Evolutionary conservation across 2,797 vertebrate genomes (phyloP), one percentile per base, ranked within the genome.

Genomic region (Cryptoprocta ferox): DNA sequence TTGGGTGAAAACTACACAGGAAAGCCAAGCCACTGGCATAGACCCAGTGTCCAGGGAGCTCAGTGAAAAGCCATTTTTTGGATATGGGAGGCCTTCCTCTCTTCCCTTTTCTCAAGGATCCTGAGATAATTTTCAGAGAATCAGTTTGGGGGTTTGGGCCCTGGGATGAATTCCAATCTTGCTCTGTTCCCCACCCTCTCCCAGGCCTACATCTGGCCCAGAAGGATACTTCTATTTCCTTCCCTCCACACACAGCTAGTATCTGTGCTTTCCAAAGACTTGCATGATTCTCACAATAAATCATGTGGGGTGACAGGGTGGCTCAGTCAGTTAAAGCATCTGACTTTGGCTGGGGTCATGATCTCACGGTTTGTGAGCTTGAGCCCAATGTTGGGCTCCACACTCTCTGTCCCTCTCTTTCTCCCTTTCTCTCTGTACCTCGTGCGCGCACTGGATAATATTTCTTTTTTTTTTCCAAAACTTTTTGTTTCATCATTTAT

Each of bases 101-200:
- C n/a, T 95, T 75, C 3, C 12, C 16, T 92, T 85, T 94, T 39
- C 80, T 94, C n/a, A 71, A 73, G 50, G 71, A 88, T 95, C 56
- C 37, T 12, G 68, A 91, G 92, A 32, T 68, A 32, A 65, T 76
- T 84, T 84, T 78, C 48, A 82, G 83, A 91, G 56, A 24, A 18
- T 87, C 3, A 59, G 6, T 2, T 15, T 85, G 87, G 84, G 42
- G 24, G 79, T 75, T 88, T 65, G 48, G 53, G 56, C 32, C n/a
- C 0, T 2, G 24, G 32, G 50, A 37, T 61, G 3, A 32, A 59
- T 45, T 86, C 32, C 2, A 16, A 35, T 28, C 35, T 50, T 11
- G 0, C 26, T 89, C n/a, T 92, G 39, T 50, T 73, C 32, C 61
- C 73, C 21, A 59, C 13, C 16, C 3, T 63, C 18, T 73, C n/a